phyloP scores from a whole-genome alignment of 2,113 vertebrate species.

The Machaerirhynchus nigripectus region DNA sequence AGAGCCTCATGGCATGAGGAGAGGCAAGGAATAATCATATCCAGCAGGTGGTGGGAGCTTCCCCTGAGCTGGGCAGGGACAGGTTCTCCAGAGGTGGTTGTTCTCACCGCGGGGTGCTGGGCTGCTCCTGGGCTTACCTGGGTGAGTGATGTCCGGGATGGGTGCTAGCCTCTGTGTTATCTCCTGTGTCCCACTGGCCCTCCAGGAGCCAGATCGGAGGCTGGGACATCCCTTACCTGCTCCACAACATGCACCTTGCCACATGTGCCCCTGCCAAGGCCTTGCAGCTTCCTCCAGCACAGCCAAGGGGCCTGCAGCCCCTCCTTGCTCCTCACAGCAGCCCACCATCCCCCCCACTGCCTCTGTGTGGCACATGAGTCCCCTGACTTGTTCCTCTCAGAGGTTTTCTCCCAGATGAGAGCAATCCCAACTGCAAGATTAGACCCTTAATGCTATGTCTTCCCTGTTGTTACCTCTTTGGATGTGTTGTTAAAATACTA shows the following conservation, averaged over 20 bases:
- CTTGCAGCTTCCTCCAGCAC: background rate
- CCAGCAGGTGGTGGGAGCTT: background rate
- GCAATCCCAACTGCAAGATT: background rate
- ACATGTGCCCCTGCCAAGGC: background rate
- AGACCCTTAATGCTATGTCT: background rate
- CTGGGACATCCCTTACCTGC: background rate
- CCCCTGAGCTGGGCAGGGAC: background rate
- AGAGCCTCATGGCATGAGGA: rapidly evolving
- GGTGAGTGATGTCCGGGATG: background rate
- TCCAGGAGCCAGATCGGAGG: background rate
- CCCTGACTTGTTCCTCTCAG: background rate
- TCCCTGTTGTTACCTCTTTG: background rate
- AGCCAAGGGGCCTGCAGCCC: background rate
- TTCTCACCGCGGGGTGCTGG: background rate
- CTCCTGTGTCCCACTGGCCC: background rate
- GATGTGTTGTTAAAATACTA: background rate
- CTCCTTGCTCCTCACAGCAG: background rate
- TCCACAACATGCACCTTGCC: background rate
- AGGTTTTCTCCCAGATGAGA: background rate
- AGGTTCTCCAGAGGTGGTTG: background rate
- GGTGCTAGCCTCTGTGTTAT: background rate
- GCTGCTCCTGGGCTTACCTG: background rate
- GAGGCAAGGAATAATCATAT: background rate
- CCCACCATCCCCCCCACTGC: background rate
- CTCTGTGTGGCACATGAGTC: background rate